Evolutionary conservation across 2,113 vertebrate genomes (phyloP).

Genomic region (Channa maculata): DNA sequence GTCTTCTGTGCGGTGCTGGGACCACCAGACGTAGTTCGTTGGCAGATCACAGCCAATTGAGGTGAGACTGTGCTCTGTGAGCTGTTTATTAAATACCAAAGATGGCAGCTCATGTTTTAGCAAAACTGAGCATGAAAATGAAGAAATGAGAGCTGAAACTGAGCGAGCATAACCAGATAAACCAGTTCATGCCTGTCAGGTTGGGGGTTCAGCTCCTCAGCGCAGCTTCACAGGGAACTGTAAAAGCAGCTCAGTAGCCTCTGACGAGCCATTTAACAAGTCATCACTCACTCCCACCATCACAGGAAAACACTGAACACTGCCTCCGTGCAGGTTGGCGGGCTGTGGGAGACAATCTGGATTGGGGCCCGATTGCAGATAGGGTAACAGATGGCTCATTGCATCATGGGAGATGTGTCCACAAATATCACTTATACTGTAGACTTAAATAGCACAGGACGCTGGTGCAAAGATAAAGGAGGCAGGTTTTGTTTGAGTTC

Average conservation of each 20-base stretch:
- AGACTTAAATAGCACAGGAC: conserved; percentile 45
- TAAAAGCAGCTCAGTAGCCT: neutral
- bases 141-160: neutral
- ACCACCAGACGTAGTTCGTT: too few species aligned
- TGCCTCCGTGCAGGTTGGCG: conserved; percentile 21
- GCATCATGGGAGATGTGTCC: conserved; percentile 63
- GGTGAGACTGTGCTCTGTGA: neutral
- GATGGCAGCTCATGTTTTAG: conserved; percentile 2
- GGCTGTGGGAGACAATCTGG: conserved; percentile 41
- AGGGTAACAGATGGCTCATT: conserved; percentile 65
- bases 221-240: neutral
- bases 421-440: conserved; percentile 49
- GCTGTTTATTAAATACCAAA: neutral
- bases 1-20: too few species aligned
- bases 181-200: neutral
- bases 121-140: neutral
- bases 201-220: neutral
- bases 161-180: neutral
- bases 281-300: neutral
- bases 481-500: neutral
- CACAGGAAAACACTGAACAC: conserved; percentile 3
- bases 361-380: conserved; percentile 38
- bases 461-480: conserved; percentile 21
- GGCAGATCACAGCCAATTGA: too few species aligned
- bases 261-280: neutral